These are phyloP conservation scores for Pecten maximus DNA, from an alignment of 2,888 invertebrate species.

Conservation along the genomic window DNA sequence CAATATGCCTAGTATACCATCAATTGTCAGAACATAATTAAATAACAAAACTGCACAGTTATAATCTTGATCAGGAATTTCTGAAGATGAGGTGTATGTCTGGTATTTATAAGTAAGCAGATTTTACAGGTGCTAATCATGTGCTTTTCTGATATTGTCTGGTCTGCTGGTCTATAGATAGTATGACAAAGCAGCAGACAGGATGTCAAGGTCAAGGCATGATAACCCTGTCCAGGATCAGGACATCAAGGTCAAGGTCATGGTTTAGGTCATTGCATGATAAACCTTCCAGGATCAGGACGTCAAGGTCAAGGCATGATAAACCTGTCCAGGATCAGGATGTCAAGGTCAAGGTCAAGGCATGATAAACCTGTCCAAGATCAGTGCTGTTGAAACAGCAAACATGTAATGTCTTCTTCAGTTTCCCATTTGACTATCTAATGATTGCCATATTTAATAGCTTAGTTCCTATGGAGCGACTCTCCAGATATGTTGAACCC, in stretches of 20 bases:
- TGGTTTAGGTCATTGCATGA: too few relatives aligned
- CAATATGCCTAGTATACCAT: too few relatives aligned
- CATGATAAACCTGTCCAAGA: too few relatives aligned
- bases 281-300: too few relatives aligned
- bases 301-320: slow-evolving; percentile 5
- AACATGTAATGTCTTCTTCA: not conserved
- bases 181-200: not conserved
- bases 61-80: not conserved
- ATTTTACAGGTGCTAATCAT: slow-evolving; percentile 22
- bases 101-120: not conserved
- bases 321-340: not conserved
- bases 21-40: not conserved
- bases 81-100: not conserved
- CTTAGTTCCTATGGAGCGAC: not conserved
- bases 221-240: not conserved
- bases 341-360: too few relatives aligned
- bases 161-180: not conserved
- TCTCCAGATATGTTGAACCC: not conserved
- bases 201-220: not conserved
- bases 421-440: not conserved
- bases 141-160: not conserved
- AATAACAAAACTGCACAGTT: not conserved
- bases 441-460: not conserved
- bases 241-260: too few relatives aligned
- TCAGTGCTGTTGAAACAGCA: not conserved